Percentiles rank a stretch among this genome's conserved stretches.
Evolutionary conservation across 1,140 invertebrate genomes (phyloP).

Genomic region (Ceratitis capitata): DNA sequence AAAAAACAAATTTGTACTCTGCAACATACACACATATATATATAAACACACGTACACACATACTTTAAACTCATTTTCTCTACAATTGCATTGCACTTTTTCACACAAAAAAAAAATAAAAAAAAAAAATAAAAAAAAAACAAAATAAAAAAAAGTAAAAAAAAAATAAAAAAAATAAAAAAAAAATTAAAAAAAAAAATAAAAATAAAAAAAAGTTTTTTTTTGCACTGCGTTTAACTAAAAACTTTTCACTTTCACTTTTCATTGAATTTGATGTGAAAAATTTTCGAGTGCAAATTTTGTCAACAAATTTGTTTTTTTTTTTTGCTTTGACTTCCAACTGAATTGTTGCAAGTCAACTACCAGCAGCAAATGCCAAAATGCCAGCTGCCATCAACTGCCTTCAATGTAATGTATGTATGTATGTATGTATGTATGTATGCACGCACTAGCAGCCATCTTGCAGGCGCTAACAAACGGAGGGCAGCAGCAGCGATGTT

Average conservation of each 20-base stretch:
- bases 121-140: too few relatives aligned
- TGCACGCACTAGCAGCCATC: too few relatives aligned
- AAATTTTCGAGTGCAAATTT: slow-evolving; percentile 37
- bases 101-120: too few relatives aligned
- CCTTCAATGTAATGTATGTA: background rate
- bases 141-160: too few relatives aligned
- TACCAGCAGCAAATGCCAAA: background rate
- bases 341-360: slow-evolving; percentile 5
- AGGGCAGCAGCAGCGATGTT: background rate
- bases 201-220: too few relatives aligned
- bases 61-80: background rate
- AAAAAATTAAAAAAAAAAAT: too few relatives aligned
- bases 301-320: slow-evolving; percentile 26
- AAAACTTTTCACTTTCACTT: slow-evolving; percentile 30
- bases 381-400: background rate
- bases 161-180: too few relatives aligned
- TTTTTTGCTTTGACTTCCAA: too few relatives aligned
- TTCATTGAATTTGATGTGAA: slow-evolving; percentile 36
- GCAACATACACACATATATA: background rate
- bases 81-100: background rate
- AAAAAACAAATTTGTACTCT: too few relatives aligned
- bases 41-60: background rate
- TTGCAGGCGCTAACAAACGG: background rate
- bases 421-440: background rate
- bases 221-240: background rate